These are phyloP conservation scores for Rotaria magnacalcarata DNA, from an alignment of 2,888 invertebrate species.

Conservation along the genomic window DNA sequence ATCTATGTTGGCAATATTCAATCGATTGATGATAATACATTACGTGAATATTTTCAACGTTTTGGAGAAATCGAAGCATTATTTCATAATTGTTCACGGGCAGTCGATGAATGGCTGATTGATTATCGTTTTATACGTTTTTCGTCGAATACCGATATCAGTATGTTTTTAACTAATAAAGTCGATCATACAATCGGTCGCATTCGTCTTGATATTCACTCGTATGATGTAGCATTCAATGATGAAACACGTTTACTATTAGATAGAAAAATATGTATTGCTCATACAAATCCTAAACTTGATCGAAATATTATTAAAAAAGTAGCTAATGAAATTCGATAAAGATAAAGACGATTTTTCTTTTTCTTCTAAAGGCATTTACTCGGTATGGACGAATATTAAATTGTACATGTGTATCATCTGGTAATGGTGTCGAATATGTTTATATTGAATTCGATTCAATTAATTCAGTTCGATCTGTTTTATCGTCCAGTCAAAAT, in stretches of 20 bases:
- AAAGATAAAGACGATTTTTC: background rate
- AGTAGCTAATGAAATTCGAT: background rate
- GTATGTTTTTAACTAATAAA: slow-evolving; percentile 19
- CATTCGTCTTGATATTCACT: background rate
- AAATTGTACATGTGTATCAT: slow-evolving; percentile 14
- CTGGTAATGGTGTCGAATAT: slow-evolving; percentile 7
- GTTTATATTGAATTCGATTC: slow-evolving; percentile 17
- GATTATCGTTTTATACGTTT: slow-evolving; percentile 36
- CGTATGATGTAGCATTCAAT: background rate
- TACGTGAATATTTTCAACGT: slow-evolving; percentile 3
- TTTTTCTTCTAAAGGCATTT: background rate
- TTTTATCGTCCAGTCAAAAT: background rate
- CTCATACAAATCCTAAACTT: background rate
- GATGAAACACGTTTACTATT: background rate
- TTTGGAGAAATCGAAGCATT: slow-evolving; percentile 1
- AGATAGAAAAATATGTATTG: slow-evolving; percentile 2
- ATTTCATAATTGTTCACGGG: background rate
- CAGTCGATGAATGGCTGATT: background rate
- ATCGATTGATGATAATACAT: background rate
- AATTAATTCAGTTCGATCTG: background rate
- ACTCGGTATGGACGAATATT: background rate
- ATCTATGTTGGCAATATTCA: slow-evolving; percentile 5
- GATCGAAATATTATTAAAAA: slow-evolving; percentile 11
- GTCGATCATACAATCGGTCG: slow-evolving; percentile 5
- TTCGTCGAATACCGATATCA: background rate